Base-by-base conservation (phyloP, 1,140 invertebrate genomes). In the Galendromus occidentalis region DNA sequence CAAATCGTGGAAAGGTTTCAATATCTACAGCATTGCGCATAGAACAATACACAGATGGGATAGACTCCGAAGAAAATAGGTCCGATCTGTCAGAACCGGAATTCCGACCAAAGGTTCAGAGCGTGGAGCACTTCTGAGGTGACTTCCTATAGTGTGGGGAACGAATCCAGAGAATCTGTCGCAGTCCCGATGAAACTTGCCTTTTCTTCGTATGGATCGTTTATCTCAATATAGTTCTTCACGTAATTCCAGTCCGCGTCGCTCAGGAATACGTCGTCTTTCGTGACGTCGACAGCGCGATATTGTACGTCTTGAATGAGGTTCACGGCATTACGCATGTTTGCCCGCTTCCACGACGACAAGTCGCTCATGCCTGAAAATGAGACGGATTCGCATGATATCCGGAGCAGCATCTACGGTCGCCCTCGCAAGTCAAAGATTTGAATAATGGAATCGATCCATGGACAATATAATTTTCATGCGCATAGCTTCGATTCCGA, bases 221-320 rank as follows among this genome's bases (percentile, higher is more conserved):
- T 14, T 1, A 79, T 70, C 12, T 70, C 68, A 29, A 73, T 75
- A 9, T 70, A 68, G 25, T 72, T 73, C 30, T 75, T 71, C 0
- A 79, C 76, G 42, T 74, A 68, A 18, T 72, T 70, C 77, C 77
- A 79, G 66, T 79, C 74, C 42, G 76, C 74, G 67, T 78, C 76
- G 7, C 74, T 73, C 42, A 79, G 67, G 71, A 78, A 77, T 68
- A 75, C 73, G 68, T 78, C 76, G 64, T 73, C 74, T 70, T 74
- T 76, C 28, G 75, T 69, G 65, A 75, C 72, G 39, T 71, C 73
- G 1, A 77, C 64, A 14, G 73, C 72, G 33, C 71, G 72, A 5
- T 71, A 65, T 64, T 73, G 66, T 12, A 71, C 64, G 20, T 76
- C 73, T n/a, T 72, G 65, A 42, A 79, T 44, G 63, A 73, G 70